Evolutionary conservation across 53 echinoderm and acorn worm genomes (phyloP).

Genomic region (Echinarachnius parma): DNA sequence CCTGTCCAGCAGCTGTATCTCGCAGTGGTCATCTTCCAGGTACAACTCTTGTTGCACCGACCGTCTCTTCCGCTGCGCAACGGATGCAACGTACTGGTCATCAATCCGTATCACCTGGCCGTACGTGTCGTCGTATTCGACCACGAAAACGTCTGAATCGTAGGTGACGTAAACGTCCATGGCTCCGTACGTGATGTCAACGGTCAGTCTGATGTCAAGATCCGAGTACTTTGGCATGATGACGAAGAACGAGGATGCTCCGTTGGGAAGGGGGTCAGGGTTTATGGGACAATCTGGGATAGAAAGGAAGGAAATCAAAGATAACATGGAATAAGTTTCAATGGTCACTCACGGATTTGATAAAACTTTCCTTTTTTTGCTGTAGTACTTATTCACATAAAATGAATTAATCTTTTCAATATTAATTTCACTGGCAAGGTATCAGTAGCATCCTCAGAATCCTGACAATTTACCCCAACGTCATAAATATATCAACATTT

Average conservation of each 20-base stretch:
- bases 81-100: slow-evolving; percentile 47
- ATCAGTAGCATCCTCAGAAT: no score
- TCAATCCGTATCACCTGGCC: slow-evolving; percentile 60
- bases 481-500: no score
- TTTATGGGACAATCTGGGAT: slow-evolving; percentile 66
- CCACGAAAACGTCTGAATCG: slow-evolving; percentile 62
- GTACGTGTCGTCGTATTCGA: slow-evolving; percentile 56
- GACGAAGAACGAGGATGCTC: slow-evolving; percentile 70
- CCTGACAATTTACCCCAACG: no score
- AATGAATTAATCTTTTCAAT: no score
- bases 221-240: slow-evolving; percentile 90
- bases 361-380: no score
- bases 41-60: background rate
- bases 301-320: no score
- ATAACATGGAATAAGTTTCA: no score
- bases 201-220: slow-evolving; percentile 90
- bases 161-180: slow-evolving; percentile 83
- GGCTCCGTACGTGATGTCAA: slow-evolving; percentile 81
- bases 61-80: slow-evolving; percentile 35
- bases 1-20: background rate
- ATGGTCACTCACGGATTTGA: no score
- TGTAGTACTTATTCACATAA: no score
- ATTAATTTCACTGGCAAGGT: no score
- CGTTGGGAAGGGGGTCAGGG: slow-evolving; percentile 58
- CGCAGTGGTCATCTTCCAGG: no score